Conservation (phyloP, 2,113 vertebrate species). For the Nesogale talazaci region DNA sequence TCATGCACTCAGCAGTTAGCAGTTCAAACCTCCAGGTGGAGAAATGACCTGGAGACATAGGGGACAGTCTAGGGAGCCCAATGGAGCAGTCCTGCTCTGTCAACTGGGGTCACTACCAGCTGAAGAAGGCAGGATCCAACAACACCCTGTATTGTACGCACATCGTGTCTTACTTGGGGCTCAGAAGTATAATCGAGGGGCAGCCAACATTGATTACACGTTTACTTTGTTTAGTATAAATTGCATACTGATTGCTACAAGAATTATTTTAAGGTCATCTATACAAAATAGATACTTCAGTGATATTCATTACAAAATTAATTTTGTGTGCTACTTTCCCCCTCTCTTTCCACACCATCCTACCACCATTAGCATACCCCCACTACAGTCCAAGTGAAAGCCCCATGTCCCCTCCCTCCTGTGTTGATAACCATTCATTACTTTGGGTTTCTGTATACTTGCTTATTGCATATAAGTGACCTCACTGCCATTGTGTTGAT, state of each 20-base stretch:
- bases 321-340: background rate
- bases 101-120: background rate
- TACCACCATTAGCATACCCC: background rate
- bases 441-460: too few species aligned
- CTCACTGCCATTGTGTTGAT: too few species aligned
- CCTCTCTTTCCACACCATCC: background rate
- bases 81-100: background rate
- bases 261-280: background rate
- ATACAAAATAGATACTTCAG: too few species aligned
- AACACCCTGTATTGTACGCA: background rate
- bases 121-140: background rate
- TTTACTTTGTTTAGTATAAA: background rate
- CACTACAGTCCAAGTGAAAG: background rate
- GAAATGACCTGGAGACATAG: background rate
- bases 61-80: background rate
- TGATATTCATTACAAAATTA: background rate
- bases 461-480: too few species aligned
- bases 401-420: too few species aligned
- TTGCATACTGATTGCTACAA: background rate
- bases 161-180: background rate
- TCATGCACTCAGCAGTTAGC: background rate
- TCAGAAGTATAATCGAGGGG: background rate
- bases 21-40: background rate
- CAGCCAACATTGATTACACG: background rate
- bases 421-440: too few species aligned